Percentiles rank a stretch among this genome's conserved stretches.
These are phyloP conservation scores for Sphyrna mokarran DNA, from an alignment of 2,113 vertebrate species.

Conservation along the genomic window DNA sequence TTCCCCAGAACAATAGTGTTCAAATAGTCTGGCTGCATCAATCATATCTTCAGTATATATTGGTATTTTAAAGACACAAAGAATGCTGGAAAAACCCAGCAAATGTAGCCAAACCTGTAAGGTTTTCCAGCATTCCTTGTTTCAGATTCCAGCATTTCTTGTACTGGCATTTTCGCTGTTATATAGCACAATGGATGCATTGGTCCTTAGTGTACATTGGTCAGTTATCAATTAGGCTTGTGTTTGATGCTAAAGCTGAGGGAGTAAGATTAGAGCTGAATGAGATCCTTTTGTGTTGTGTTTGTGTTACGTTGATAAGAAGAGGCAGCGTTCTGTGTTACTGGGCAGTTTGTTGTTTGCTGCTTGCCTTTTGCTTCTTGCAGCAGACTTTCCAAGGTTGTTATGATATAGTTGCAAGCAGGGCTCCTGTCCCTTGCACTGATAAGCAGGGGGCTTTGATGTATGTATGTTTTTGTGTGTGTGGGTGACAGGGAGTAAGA, in stretches of 20 bases:
- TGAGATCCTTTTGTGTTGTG: neutral
- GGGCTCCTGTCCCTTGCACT: neutral
- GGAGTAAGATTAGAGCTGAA: neutral
- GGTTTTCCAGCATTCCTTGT: too few relatives aligned
- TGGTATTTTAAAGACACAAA: too few relatives aligned
- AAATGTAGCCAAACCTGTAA: too few relatives aligned
- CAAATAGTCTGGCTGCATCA: neutral
- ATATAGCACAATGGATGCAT: neutral
- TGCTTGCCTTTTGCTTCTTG: neutral
- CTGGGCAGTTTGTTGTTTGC: constrained; percentile 27
- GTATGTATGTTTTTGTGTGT: neutral
- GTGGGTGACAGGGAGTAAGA: neutral
- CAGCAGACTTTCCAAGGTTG: constrained; percentile 18
- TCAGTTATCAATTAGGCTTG: neutral
- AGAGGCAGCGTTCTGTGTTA: neutral
- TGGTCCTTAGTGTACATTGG: neutral
- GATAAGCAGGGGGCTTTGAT: constrained; percentile 17
- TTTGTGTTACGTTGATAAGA: constrained; percentile 30
- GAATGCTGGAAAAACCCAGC: too few relatives aligned
- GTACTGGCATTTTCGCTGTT: neutral
- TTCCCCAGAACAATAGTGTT: neutral
- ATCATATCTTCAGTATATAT: neutral
- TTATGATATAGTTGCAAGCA: neutral
- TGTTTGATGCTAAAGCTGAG: neutral
- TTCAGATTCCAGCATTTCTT: neutral